Conservation (phyloP, 2,113 vertebrate genomes). For the Elephantulus edwardii region DNA sequence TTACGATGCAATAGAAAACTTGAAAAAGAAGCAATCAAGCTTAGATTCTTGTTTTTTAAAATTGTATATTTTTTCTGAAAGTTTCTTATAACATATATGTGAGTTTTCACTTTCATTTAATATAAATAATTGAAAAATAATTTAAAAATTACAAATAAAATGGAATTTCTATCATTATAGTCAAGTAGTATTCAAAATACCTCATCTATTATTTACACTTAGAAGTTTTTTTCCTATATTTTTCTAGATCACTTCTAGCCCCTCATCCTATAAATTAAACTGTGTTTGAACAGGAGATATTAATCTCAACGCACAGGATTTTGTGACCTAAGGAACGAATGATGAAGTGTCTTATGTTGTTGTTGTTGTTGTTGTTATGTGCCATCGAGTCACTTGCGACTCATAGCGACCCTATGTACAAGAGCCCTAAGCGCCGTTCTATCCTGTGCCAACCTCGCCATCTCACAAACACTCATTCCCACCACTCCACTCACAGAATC, state of each 20-base stretch:
- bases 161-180: not conserved
- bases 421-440: too few species aligned
- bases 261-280: constrained; percentile 5
- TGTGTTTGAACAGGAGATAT: not conserved
- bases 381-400: too few species aligned
- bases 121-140: not conserved
- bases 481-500: too few species aligned
- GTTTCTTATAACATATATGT: not conserved
- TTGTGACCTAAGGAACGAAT: not conserved
- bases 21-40: not conserved
- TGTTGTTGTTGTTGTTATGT: too few species aligned
- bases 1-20: not conserved
- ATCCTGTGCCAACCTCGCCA: too few species aligned
- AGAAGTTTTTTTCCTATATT: not conserved
- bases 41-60: not conserved
- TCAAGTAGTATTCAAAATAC: not conserved
- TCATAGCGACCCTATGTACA: too few species aligned
- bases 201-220: not conserved
- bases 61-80: constrained; percentile 11
- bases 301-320: not conserved
- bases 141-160: too few species aligned
- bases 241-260: not conserved
- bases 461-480: too few species aligned
- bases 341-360: too few species aligned
- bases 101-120: not conserved